phyloP scores from a whole-genome alignment of 2,797 vertebrate species.

The Chelmon rostratus region DNA sequence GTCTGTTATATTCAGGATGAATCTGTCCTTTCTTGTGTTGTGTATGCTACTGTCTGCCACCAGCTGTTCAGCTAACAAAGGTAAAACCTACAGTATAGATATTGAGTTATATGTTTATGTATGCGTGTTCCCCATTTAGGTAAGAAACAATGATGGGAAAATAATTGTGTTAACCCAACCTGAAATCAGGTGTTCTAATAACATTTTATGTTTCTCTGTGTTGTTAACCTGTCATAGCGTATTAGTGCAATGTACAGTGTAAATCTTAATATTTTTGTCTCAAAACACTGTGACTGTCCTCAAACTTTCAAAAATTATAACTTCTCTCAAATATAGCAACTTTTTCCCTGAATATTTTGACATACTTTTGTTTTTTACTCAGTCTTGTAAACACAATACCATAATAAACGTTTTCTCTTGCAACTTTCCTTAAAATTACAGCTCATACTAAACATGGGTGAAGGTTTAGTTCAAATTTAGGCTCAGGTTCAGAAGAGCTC shows the following conservation, averaged over 20 bases:
- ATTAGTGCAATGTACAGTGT: too few relatives aligned
- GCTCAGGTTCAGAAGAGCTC: background rate
- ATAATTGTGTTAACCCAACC: background rate
- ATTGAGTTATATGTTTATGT: background rate
- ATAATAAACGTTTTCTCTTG: too few relatives aligned
- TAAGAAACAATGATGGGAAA: background rate
- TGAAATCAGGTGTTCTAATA: background rate
- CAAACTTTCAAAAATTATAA: too few relatives aligned
- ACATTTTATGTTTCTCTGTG: background rate
- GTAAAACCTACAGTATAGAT: constrained; percentile 40
- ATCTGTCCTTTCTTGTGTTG: constrained; percentile 22
- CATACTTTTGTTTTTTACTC: too few relatives aligned
- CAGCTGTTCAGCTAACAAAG: constrained; percentile 55
- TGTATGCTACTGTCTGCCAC: constrained; percentile 49
- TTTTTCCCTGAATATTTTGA: too few relatives aligned
- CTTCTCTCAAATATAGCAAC: too few relatives aligned
- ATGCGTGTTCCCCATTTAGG: background rate
- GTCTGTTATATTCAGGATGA: constrained; percentile 45
- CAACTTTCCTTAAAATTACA: too few relatives aligned
- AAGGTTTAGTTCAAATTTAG: background rate
- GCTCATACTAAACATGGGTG: too few relatives aligned
- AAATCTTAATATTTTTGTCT: too few relatives aligned
- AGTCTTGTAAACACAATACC: too few relatives aligned
- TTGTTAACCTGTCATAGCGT: background rate
- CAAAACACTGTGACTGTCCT: too few relatives aligned